Percentiles rank a stretch among this genome's conserved stretches.
Conservation (phyloP, 2,888 invertebrate species). For the Catocala fraxini region DNA sequence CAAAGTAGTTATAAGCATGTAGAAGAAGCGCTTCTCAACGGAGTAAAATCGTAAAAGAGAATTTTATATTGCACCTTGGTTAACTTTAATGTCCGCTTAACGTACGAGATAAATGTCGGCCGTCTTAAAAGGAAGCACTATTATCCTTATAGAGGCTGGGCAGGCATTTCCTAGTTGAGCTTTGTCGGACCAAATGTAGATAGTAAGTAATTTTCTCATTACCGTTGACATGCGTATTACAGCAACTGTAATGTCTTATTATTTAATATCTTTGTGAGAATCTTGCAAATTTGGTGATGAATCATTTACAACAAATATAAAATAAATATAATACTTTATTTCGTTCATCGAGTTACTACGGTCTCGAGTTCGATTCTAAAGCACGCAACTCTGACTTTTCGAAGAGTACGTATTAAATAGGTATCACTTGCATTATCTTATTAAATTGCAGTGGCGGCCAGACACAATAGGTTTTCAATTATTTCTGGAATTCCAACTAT, state of each 20-base stretch:
- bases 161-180: conserved; percentile 55
- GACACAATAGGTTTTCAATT: no score
- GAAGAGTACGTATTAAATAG: no score
- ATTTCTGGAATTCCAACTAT: no score
- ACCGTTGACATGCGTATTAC: background rate
- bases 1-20: background rate
- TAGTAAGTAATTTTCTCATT: conserved; percentile 1
- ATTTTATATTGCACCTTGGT: conserved; percentile 11
- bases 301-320: no score
- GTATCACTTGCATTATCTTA: no score
- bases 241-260: background rate
- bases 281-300: no score
- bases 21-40: conserved; percentile 1
- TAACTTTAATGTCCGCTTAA: conserved; percentile 25
- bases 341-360: no score
- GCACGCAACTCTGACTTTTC: no score
- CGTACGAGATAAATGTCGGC: conserved; percentile 32
- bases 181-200: conserved; percentile 40
- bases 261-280: no score
- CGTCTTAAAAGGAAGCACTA: conserved; percentile 45
- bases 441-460: no score
- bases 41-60: conserved; percentile 4
- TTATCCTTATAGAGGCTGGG: conserved; percentile 35
- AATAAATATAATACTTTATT: no score
- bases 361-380: no score